Conservation (phyloP, 2,888 invertebrate species). For the Acanthococcus lagerstroemiae region DNA sequence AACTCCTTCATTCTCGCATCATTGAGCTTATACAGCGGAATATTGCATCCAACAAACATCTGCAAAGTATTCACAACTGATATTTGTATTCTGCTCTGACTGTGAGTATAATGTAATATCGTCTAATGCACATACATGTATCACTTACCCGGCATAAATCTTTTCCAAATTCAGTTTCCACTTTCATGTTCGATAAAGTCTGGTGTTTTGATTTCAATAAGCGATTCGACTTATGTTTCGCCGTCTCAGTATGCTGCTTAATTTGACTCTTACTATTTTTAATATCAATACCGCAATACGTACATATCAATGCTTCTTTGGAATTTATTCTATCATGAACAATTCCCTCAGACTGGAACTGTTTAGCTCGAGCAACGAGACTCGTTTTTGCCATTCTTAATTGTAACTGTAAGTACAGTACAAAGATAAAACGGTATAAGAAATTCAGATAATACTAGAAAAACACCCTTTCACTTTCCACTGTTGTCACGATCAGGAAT, state of each 20-base stretch:
- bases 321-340: neutral
- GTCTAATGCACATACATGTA: neutral
- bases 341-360: neutral
- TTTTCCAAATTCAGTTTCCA: neutral
- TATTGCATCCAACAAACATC: slow-evolving; percentile 13
- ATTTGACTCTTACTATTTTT: neutral
- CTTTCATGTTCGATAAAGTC: neutral
- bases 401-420: too few species aligned
- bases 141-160: neutral
- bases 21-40: slow-evolving; percentile 9
- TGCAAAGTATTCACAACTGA: too few species aligned
- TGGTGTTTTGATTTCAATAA: neutral
- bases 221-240: neutral
- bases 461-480: neutral
- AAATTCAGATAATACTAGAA: too few species aligned
- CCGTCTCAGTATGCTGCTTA: neutral
- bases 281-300: neutral
- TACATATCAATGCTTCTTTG: neutral
- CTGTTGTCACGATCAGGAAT: neutral
- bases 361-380: neutral
- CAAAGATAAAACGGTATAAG: too few species aligned
- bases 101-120: too few species aligned
- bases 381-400: neutral
- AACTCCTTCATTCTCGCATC: neutral
- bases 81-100: too few species aligned